Evolutionary conservation across 1,140 invertebrate genomes (phyloP).

Genomic region (Drosophila rhopaloa): DNA sequence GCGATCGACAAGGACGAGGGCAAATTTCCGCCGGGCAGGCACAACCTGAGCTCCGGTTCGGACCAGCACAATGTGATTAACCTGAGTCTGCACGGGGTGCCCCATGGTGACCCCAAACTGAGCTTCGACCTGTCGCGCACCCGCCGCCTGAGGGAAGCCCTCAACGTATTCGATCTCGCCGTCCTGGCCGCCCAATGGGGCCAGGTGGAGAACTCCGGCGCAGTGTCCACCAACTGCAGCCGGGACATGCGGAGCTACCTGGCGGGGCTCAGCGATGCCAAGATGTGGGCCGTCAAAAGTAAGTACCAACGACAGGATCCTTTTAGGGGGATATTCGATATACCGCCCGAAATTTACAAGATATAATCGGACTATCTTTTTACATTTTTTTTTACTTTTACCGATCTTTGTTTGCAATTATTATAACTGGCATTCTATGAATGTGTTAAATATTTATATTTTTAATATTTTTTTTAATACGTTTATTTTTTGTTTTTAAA

Average conservation of each 20-base stretch:
- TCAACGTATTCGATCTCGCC: constrained; percentile 86
- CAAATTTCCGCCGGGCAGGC: constrained; percentile 27
- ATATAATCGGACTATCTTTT: no score
- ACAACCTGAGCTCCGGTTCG: constrained; percentile 10
- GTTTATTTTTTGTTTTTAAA: no score
- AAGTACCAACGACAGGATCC: constrained; percentile 76
- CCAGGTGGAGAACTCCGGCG: constrained; percentile 67
- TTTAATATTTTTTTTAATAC: no score
- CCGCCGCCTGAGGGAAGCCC: constrained; percentile 85
- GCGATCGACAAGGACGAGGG: constrained; percentile 70
- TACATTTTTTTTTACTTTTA: no score
- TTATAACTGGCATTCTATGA: no score
- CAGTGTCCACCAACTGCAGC: constrained; percentile 85
- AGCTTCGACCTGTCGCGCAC: constrained; percentile 54
- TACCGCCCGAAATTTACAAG: no score
- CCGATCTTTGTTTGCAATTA: no score
- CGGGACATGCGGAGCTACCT: constrained; percentile 88
- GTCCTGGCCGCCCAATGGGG: constrained; percentile 85
- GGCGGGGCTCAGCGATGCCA: constrained; percentile 86
- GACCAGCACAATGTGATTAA: constrained; percentile 73
- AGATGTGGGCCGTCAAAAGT: constrained; percentile 91
- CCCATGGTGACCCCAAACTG: not conserved
- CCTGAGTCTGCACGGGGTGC: constrained; percentile 49
- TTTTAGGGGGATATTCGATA: no score
- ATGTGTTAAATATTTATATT: no score